These are phyloP conservation scores for Nothocercus nigrocapillus DNA, from an alignment of 2,113 vertebrate genomes.

Conservation along the genomic window DNA sequence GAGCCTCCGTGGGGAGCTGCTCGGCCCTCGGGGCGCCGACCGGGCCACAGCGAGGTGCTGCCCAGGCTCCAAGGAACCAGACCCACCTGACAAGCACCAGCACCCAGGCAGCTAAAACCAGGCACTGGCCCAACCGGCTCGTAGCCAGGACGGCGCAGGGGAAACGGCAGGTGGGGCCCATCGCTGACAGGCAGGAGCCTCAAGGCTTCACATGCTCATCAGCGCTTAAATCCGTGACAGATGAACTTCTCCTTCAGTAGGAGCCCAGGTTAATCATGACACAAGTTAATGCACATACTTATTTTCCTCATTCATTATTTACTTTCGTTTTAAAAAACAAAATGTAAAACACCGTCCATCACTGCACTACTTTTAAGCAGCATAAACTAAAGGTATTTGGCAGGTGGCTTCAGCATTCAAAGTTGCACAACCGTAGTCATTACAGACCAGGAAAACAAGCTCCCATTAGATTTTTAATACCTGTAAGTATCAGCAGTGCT, in stretches of 20 bases:
- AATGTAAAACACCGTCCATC: neutral
- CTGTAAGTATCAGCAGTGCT: neutral
- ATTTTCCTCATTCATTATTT: neutral
- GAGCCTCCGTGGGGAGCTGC: neutral
- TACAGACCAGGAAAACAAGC: constrained; percentile 7
- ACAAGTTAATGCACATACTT: neutral
- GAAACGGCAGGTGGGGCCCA: neutral
- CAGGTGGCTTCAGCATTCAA: neutral
- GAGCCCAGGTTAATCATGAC: neutral
- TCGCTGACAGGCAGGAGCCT: neutral
- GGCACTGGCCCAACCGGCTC: neutral
- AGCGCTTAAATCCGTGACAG: neutral
- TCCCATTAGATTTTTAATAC: constrained; percentile 8
- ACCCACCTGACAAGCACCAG: neutral
- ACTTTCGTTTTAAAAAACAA: neutral
- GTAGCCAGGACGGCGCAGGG: neutral
- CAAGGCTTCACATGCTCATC: neutral
- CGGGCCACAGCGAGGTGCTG: neutral
- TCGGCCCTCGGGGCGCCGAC: neutral
- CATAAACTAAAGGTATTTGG: constrained; percentile 12
- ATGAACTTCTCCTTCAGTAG: constrained; percentile 11
- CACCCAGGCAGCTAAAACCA: neutral
- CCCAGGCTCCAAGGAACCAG: neutral
- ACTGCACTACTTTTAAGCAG: neutral
- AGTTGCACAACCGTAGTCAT: neutral